Percentiles rank a stretch among this genome's conserved stretches.
Evolutionary conservation across 2,797 vertebrate species (phyloP).

Genomic region (Miichthys miiuy): DNA sequence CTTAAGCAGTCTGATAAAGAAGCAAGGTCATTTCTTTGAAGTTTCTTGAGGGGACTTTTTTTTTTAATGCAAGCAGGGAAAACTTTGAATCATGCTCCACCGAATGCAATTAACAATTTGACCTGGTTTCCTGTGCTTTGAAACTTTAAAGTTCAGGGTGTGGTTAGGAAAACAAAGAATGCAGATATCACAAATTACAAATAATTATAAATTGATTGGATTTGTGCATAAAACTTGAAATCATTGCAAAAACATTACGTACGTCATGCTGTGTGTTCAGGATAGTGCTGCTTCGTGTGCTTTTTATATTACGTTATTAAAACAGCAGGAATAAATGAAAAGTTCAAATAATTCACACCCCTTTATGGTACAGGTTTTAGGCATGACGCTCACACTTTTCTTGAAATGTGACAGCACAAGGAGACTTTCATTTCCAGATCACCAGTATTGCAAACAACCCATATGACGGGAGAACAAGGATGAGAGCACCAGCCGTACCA

Average conservation of each 20-base stretch:
- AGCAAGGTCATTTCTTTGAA: slow-evolving; percentile 51
- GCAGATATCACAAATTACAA: slow-evolving; percentile 1
- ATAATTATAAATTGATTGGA: slow-evolving; percentile 7
- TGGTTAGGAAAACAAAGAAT: slow-evolving; percentile 33
- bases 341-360: neutral
- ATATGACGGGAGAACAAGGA: slow-evolving; percentile 3
- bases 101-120: slow-evolving; percentile 59
- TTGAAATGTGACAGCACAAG: neutral
- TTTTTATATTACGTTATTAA: neutral
- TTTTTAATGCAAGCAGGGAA: too few relatives aligned
- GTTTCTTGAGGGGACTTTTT: slow-evolving; percentile 41
- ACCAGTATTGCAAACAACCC: neutral
- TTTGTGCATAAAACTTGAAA: slow-evolving; percentile 4
- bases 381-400: slow-evolving; percentile 1
- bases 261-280: neutral
- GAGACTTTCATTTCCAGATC: neutral
- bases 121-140: slow-evolving; percentile 63
- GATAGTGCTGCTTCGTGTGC: neutral
- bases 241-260: neutral
- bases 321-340: neutral
- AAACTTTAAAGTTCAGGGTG: slow-evolving; percentile 46
- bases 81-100: slow-evolving; percentile 53
- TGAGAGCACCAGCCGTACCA: neutral
- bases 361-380: neutral
- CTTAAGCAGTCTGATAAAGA: slow-evolving; percentile 31